phyloP scores from a whole-genome alignment of 2,113 vertebrate species.

The Sphaerodactylus townsendi region DNA sequence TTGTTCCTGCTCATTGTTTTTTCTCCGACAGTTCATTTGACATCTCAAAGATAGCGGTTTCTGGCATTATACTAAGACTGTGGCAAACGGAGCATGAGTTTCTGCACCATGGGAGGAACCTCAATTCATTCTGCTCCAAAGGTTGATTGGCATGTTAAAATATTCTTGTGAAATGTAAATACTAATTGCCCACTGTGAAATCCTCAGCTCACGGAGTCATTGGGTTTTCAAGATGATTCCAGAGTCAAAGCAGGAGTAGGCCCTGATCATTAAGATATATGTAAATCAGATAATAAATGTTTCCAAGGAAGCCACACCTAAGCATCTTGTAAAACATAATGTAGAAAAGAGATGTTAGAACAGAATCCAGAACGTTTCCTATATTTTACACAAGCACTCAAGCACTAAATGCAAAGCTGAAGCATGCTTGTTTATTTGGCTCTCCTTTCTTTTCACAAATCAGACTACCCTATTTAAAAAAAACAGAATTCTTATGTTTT shows the following conservation, averaged over 20 bases:
- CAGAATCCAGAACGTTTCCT: background rate
- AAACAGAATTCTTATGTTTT: constrained; percentile 4
- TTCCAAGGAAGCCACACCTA: constrained; percentile 1
- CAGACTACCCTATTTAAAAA: background rate
- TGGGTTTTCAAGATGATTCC: background rate
- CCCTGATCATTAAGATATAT: background rate
- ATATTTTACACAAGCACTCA: background rate
- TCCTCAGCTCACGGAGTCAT: background rate
- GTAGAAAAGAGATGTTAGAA: background rate
- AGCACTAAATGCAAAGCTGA: background rate
- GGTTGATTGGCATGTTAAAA: background rate
- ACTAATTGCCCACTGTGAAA: background rate
- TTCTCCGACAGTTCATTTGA: background rate
- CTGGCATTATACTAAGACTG: background rate
- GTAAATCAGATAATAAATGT: background rate
- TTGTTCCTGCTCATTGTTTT: background rate
- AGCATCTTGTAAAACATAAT: constrained; percentile 19
- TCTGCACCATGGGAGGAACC: background rate
- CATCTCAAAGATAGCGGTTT: background rate
- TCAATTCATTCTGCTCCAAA: background rate
- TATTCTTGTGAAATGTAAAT: background rate
- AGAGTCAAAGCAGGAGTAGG: background rate
- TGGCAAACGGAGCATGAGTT: background rate
- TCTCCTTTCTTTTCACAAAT: constrained; percentile 8
- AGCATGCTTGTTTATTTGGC: constrained; percentile 7